phyloP scores from a whole-genome alignment of 2,797 vertebrate genomes.

The Telmatherina bonti region DNA sequence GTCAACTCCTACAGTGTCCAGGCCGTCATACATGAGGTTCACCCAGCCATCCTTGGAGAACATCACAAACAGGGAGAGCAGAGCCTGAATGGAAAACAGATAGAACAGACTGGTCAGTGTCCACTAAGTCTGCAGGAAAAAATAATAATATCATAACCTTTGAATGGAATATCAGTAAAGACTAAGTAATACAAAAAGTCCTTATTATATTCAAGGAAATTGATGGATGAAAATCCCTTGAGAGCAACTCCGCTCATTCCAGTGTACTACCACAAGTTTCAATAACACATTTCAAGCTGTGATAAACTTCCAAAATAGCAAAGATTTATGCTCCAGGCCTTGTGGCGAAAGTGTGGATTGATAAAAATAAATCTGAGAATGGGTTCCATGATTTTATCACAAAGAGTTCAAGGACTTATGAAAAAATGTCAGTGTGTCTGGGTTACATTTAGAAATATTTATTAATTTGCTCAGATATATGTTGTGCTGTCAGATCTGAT shows the following conservation, averaged over 20 bases:
- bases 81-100: conserved; percentile 77
- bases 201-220: background rate
- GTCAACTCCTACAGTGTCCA: conserved; percentile 90
- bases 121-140: background rate
- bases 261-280: no score
- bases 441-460: no score
- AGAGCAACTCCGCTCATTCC: no score
- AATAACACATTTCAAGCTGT: no score
- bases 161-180: background rate
- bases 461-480: no score
- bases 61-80: conserved; percentile 92
- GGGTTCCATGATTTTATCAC: background rate
- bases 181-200: background rate
- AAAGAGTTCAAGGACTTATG: no score
- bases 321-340: background rate
- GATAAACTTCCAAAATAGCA: no score
- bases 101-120: background rate
- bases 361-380: background rate
- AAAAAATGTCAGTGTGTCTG: no score
- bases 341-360: background rate
- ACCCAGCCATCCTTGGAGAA: conserved; percentile 94
- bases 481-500: no score
- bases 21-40: conserved; percentile 92
- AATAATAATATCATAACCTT: background rate
- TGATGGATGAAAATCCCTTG: no score